Percentiles rank a stretch among this genome's conserved stretches.
Evolutionary conservation across 1,140 invertebrate species (phyloP).

Genomic region (Aphelinus certus): DNA sequence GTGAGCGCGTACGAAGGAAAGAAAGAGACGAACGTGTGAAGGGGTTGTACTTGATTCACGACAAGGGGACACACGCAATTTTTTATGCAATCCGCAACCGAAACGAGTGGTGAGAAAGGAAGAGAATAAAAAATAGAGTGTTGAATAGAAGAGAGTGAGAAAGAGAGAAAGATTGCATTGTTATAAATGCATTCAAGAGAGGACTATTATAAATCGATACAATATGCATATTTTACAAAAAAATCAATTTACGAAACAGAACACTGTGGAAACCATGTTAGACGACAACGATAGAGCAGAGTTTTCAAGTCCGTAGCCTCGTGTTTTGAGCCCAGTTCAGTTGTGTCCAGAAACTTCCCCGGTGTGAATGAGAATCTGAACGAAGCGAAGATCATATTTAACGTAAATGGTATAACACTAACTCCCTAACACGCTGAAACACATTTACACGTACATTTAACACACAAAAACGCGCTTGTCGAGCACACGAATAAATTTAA

Average conservation of each 20-base stretch:
- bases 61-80: constrained; percentile 30
- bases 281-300: constrained; percentile 21
- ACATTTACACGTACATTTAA: constrained; percentile 7
- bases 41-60: constrained; percentile 8
- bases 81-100: constrained; percentile 23
- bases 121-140: too few species aligned
- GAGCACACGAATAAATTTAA: constrained; percentile 20
- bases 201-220: constrained; percentile 15
- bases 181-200: constrained; percentile 5
- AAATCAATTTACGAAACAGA: neutral
- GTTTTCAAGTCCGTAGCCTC: neutral
- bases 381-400: constrained; percentile 21
- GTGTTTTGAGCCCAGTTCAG: neutral
- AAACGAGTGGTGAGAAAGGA: constrained; percentile 3
- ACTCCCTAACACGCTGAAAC: constrained; percentile 12
- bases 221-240: constrained; percentile 28
- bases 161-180: constrained; percentile 31
- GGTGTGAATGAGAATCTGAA: constrained; percentile 8
- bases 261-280: constrained; percentile 19
- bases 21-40: constrained; percentile 21
- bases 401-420: constrained; percentile 20
- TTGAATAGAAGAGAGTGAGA: constrained; percentile 2
- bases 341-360: neutral
- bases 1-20: neutral
- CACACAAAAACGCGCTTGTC: neutral